Evolutionary conservation across 2,797 vertebrate species (phyloP).

Genomic region (Phalanger gymnotis): DNA sequence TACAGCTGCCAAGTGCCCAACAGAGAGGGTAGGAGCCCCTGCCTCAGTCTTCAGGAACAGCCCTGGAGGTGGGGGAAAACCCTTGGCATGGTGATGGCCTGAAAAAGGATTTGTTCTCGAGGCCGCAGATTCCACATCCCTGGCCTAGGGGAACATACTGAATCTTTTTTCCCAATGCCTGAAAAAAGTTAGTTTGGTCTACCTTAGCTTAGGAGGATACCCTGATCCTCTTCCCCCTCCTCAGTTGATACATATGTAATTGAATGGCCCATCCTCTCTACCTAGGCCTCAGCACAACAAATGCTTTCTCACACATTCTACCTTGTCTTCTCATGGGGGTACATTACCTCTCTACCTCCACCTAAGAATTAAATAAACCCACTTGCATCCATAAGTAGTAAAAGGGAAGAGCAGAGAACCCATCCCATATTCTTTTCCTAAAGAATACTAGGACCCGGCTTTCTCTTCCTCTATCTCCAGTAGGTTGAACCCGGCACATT

Average conservation of each 20-base stretch:
- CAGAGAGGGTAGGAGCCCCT: neutral
- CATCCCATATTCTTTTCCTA: neutral
- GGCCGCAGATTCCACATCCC: no score
- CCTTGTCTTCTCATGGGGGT: neutral
- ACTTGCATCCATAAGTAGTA: neutral
- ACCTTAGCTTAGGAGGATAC: neutral
- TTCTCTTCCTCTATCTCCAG: neutral
- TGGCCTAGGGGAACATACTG: no score
- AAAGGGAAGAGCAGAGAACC: neutral
- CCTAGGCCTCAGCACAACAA: neutral
- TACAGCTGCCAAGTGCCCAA: neutral
- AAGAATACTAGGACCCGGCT: neutral
- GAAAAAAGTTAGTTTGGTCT: neutral
- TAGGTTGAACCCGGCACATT: neutral
- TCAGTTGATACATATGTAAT: neutral
- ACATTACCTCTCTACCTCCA: neutral
- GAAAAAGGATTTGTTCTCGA: neutral
- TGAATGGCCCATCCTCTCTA: neutral
- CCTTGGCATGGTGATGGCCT: neutral
- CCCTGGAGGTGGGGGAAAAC: neutral
- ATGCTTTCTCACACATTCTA: neutral
- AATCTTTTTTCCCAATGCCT: neutral
- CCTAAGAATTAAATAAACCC: neutral
- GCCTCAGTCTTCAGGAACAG: neutral
- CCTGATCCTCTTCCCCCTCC: neutral